phyloP scores from a whole-genome alignment of 2,888 invertebrate species.

The Sinodicranocentrus sp. region DNA sequence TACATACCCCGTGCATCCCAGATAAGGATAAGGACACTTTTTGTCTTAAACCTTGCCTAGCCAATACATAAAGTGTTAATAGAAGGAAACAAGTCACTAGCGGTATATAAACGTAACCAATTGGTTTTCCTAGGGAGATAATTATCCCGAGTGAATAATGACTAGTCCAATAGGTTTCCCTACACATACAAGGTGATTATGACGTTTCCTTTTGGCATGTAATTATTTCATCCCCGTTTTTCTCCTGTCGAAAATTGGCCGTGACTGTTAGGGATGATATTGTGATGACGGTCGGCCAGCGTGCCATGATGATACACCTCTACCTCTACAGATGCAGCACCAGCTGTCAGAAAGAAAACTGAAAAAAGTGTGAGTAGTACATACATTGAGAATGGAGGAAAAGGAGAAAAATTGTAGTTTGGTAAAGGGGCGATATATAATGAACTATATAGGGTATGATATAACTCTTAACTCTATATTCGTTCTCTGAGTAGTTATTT shows the following conservation, averaged over 20 bases:
- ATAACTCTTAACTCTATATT: background rate
- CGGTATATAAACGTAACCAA: slow-evolving; percentile 68
- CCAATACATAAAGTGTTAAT: too few species aligned
- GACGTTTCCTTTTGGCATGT: slow-evolving; percentile 68
- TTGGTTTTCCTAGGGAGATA: slow-evolving; percentile 63
- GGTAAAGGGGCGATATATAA: background rate
- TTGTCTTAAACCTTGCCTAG: background rate
- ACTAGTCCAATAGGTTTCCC: slow-evolving; percentile 66
- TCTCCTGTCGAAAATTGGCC: slow-evolving; percentile 68
- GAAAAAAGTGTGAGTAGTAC: slow-evolving; percentile 27
- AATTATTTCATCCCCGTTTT: slow-evolving; percentile 67
- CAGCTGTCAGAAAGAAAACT: slow-evolving; percentile 56
- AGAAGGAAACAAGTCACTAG: too few species aligned
- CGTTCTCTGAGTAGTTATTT: slow-evolving; percentile 18
- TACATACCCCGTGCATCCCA: background rate
- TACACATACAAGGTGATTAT: slow-evolving; percentile 68
- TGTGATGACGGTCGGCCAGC: slow-evolving; percentile 52
- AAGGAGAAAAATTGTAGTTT: background rate
- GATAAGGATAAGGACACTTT: background rate
- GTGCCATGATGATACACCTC: slow-evolving; percentile 61
- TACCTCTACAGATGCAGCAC: slow-evolving; percentile 16
- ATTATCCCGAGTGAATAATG: slow-evolving; percentile 68
- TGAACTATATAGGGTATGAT: background rate
- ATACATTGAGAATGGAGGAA: too few species aligned
- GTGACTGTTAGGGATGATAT: slow-evolving; percentile 49